Evolutionary conservation across 2,113 vertebrate species (phyloP).

Genomic region (Pomatorhinus ruficollis): DNA sequence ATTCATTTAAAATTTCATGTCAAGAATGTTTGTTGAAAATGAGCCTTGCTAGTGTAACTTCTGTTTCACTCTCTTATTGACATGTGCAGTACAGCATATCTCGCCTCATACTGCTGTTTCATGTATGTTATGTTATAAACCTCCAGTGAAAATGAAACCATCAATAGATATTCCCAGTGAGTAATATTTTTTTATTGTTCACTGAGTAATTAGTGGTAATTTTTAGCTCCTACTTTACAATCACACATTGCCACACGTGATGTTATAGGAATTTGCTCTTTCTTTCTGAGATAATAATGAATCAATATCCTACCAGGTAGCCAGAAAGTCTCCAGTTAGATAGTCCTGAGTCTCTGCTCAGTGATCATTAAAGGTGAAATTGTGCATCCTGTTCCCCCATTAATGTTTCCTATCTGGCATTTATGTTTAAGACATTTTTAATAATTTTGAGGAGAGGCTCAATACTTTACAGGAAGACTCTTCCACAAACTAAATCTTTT

Average conservation of each 20-base stretch:
- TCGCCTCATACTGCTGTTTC: background rate
- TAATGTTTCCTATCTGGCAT: background rate
- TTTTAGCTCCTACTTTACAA: background rate
- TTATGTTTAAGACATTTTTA: background rate
- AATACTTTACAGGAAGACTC: background rate
- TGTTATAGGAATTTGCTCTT: background rate
- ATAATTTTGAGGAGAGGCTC: background rate
- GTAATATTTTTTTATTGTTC: background rate
- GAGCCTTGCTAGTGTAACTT: background rate
- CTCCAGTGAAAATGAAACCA: background rate
- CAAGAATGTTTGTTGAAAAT: background rate
- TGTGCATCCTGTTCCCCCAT: background rate
- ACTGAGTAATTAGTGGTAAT: background rate
- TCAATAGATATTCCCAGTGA: background rate
- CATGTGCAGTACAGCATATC: background rate
- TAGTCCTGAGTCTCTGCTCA: background rate
- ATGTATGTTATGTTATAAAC: background rate
- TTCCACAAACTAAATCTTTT: background rate
- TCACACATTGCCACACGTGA: accelerated
- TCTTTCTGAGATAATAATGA: background rate
- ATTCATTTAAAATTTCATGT: background rate
- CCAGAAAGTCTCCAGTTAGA: background rate
- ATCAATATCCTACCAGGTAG: background rate
- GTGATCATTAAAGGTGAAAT: background rate
- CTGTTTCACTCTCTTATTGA: background rate